phyloP scores from a whole-genome alignment of 2,888 invertebrate genomes.

The Apocheima hispidaria region DNA sequence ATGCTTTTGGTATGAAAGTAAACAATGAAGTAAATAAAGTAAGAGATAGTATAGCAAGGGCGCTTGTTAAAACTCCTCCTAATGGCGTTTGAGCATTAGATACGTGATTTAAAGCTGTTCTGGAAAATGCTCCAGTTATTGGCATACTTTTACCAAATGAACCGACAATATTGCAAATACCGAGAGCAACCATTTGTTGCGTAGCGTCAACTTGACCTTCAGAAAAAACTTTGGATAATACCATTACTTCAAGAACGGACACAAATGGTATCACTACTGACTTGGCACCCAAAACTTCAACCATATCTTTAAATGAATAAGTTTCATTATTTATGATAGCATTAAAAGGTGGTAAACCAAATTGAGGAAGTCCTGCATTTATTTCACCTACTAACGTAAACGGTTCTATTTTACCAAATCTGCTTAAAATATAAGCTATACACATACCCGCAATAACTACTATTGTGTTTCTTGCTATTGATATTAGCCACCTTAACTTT shows the following conservation, averaged over 20 bases:
- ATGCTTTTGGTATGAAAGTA: slow-evolving; percentile 94
- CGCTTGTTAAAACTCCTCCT: slow-evolving; percentile 91
- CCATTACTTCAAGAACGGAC: slow-evolving; percentile 89
- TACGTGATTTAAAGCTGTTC: slow-evolving; percentile 95
- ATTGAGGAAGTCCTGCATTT: slow-evolving; percentile 88
- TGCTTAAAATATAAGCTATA: slow-evolving; percentile 81
- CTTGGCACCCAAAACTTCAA: slow-evolving; percentile 86
- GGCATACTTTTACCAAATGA: slow-evolving; percentile 96
- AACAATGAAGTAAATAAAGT: slow-evolving; percentile 93
- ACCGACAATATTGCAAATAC: slow-evolving; percentile 92
- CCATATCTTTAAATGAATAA: slow-evolving; percentile 87
- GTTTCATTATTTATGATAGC: slow-evolving; percentile 86
- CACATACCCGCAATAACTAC: slow-evolving; percentile 90
- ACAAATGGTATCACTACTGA: slow-evolving; percentile 88
- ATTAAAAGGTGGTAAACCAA: slow-evolving; percentile 89
- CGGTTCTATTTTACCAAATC: slow-evolving; percentile 72
- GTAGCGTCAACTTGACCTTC: slow-evolving; percentile 94
- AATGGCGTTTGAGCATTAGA: slow-evolving; percentile 95
- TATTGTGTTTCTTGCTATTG: slow-evolving; percentile 91
- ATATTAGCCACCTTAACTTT: slow-evolving; percentile 87
- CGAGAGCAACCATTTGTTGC: slow-evolving; percentile 96
- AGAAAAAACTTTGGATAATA: slow-evolving; percentile 91
- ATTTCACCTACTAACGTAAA: slow-evolving; percentile 89
- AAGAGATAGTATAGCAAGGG: slow-evolving; percentile 91
- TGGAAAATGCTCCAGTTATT: slow-evolving; percentile 93